Base-by-base conservation (phyloP, 2,797 vertebrate genomes). In the Arrhamphus sclerolepis region DNA sequence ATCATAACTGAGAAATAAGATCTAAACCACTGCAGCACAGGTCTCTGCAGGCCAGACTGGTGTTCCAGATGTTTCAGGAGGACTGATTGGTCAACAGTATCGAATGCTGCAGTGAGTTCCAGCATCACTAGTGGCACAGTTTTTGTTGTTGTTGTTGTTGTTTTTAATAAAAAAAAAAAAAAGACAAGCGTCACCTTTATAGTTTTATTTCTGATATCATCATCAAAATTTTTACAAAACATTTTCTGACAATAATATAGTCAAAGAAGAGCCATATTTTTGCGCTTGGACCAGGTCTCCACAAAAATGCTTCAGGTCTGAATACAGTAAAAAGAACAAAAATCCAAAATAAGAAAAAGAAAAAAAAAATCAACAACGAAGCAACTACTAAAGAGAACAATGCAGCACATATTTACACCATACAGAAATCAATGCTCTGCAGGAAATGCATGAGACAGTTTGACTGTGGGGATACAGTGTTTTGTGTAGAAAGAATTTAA, bases 151-250 rank as follows among this genome's bases (percentile, higher is more conserved):
- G 24, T 6, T 6, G 6, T 6, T 3, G 24, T 26, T 26, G 24
- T 26, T 2, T 26, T 26, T 26, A 26, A 26, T 3, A 26, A 26
- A 26, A 26, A 26, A 26, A 26, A 26, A 46, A 38, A 48, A 46
- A 5, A 70, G 70, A 64, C 52, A 29, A 49, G 46, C 87, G 60
- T 86, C 87, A 92, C 91, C 90, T 89, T 93, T 88, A 92, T 90
- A 93, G 90, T 84, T 94, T 94, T 94, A 93, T 92, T 94, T 93
- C 78, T 90, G 86, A 91, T 93, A 92, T 93, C 92, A 90, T 93
- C 93, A 92, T 93, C 92, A 93, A 93, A 94, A 93, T 91, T 89
- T 93, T 93, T 93, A 93, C 92, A 94, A 94, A 94, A 93, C 91
- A 92, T 92, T 90, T 92, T 92, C 92, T 91, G 92, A 93, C 92